A percentile compares a stretch with the other conserved stretches of the same genome.
These are phyloP conservation scores for Leptinotarsa peninsularis DNA, from an alignment of 2,888 invertebrate species.

Conservation along the genomic window DNA sequence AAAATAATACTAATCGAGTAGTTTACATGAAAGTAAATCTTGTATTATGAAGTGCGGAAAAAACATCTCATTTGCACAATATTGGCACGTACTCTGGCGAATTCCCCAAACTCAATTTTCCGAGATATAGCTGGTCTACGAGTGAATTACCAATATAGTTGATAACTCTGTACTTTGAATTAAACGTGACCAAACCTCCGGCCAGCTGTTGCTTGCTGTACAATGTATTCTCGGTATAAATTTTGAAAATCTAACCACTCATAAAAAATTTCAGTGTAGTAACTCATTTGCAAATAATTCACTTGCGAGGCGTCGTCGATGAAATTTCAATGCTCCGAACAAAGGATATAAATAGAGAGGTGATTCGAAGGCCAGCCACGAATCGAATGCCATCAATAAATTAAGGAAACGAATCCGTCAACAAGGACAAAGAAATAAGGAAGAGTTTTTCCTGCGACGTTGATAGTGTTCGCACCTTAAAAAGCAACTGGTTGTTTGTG, in stretches of 20 bases:
- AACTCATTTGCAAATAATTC: slow-evolving; percentile 28
- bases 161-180: no score
- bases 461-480: slow-evolving; percentile 22
- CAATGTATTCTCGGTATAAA: background rate
- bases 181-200: background rate
- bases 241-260: background rate
- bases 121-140: no score
- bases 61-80: no score
- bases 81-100: no score
- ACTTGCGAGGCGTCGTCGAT: slow-evolving; percentile 17
- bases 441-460: slow-evolving; percentile 22
- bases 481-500: slow-evolving; percentile 20
- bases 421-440: slow-evolving; percentile 42
- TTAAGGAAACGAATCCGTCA: slow-evolving; percentile 35
- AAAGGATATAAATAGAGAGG: slow-evolving; percentile 24
- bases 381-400: slow-evolving; percentile 28
- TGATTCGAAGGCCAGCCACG: slow-evolving; percentile 30
- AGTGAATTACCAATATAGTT: no score
- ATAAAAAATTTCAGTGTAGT: background rate
- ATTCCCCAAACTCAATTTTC: no score
- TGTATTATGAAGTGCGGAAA: no score
- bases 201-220: background rate
- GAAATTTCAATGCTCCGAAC: no score
- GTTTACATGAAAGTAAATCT: no score
- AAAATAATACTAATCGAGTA: no score